Percentiles rank a stretch among this genome's conserved stretches.
Evolutionary conservation across 2,113 vertebrate species (phyloP).

Genomic region (Calidris pygmaea): DNA sequence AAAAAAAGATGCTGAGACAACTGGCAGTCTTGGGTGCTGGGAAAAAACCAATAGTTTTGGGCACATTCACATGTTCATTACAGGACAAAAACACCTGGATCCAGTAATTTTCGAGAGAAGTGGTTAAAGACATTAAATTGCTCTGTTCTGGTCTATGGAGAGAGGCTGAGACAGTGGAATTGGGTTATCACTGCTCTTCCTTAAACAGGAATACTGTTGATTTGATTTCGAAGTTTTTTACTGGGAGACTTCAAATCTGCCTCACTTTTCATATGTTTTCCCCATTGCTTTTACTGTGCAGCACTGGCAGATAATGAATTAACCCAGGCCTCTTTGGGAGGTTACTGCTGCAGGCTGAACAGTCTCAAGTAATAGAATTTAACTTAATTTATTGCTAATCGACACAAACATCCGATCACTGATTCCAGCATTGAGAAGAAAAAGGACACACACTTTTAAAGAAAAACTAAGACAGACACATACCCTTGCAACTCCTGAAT

Average conservation of each 20-base stretch:
- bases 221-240: neutral
- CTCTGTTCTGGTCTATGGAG: neutral
- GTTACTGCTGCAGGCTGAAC: neutral
- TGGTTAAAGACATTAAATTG: neutral
- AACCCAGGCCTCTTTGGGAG: neutral
- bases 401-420: neutral
- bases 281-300: neutral
- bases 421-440: neutral
- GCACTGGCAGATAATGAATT: neutral
- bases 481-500: neutral
- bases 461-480: neutral
- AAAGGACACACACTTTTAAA: neutral
- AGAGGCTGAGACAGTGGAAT: neutral
- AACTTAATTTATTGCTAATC: neutral
- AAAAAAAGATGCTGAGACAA: neutral
- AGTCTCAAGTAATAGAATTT: neutral
- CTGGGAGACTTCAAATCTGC: neutral
- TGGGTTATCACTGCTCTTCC: neutral
- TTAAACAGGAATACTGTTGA: neutral
- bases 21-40: neutral
- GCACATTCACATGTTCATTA: neutral
- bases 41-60: neutral
- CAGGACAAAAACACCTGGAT: neutral
- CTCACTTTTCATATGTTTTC: neutral
- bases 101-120: neutral